Percentiles rank a stretch among this genome's conserved stretches.
These are phyloP conservation scores for Heliothis subflexa DNA, from an alignment of 1,140 invertebrate genomes.

Conservation along the genomic window DNA sequence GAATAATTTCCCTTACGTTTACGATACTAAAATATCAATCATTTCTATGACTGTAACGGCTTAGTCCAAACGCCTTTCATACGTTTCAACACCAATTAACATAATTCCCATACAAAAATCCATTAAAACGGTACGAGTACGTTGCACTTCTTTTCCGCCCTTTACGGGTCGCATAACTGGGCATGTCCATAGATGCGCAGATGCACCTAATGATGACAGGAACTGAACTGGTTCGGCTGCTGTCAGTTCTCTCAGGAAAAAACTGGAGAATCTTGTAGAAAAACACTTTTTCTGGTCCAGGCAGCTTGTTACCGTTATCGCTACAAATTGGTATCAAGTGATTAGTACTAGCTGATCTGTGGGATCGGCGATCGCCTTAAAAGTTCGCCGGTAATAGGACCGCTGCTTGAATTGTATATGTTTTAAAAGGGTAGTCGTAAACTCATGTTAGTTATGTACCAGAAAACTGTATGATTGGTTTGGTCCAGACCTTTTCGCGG, in stretches of 20 bases:
- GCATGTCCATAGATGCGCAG: conserved; percentile 53
- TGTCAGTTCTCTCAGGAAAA: conserved; percentile 50
- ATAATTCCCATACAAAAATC: conserved; percentile 28
- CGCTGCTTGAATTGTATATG: conserved; percentile 3
- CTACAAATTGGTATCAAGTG: conserved; percentile 37
- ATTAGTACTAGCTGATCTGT: conserved; percentile 1
- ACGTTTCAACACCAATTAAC: conserved; percentile 14
- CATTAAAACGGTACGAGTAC: conserved; percentile 54
- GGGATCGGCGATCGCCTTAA: conserved; percentile 5
- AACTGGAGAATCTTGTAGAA: conserved; percentile 39
- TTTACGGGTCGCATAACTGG: conserved; percentile 57
- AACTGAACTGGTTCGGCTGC: conserved; percentile 58
- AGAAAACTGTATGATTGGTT: neutral
- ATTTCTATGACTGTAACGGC: neutral
- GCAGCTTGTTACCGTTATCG: conserved; percentile 28
- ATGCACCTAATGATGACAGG: conserved; percentile 61
- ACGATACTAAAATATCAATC: neutral
- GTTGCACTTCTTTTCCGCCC: conserved; percentile 46
- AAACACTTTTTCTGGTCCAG: conserved; percentile 46
- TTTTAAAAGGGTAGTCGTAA: conserved; percentile 4
- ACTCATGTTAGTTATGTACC: neutral
- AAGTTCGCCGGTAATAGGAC: conserved; percentile 10
- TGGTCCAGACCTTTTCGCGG: neutral
- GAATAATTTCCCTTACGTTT: too few species aligned
- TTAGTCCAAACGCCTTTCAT: neutral